phyloP scores from a whole-genome alignment of 2,797 vertebrate genomes.

The Falco berigora region DNA sequence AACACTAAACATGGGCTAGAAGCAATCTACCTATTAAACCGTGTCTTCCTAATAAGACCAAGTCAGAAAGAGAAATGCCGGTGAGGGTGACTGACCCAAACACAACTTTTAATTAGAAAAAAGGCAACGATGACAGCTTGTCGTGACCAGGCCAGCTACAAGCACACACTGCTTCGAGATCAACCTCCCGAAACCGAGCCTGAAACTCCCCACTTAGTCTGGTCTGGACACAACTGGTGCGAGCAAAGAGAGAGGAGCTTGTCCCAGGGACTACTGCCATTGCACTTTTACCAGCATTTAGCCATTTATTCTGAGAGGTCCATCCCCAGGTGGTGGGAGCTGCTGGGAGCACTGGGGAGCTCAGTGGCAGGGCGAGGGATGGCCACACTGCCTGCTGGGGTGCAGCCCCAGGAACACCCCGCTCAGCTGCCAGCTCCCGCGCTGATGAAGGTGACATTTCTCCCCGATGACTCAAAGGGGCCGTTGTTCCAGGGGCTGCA shows the following conservation, averaged over 20 bases:
- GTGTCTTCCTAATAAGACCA: not conserved
- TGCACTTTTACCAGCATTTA: not conserved
- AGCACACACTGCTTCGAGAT: not conserved
- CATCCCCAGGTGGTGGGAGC: not conserved
- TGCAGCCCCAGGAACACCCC: not conserved
- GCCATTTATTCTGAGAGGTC: not conserved
- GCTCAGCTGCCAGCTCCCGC: rapidly evolving
- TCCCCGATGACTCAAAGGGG: not conserved
- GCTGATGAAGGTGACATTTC: not conserved
- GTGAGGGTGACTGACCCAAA: not conserved
- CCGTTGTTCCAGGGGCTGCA: not conserved
- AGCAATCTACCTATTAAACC: not conserved
- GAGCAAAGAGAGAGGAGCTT: not conserved
- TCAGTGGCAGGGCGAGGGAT: not conserved
- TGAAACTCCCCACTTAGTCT: not conserved
- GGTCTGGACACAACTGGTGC: rapidly evolving
- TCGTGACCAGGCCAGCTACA: not conserved
- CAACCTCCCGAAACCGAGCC: rapidly evolving
- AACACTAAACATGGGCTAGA: not conserved
- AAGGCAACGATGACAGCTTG: not conserved
- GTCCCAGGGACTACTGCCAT: not conserved
- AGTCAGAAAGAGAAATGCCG: not conserved
- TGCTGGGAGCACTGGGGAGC: rapidly evolving
- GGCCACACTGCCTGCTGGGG: not conserved
- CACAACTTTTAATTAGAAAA: not conserved